Conservation (phyloP, 2,797 vertebrate species). For the Macropodus opercularis region DNA sequence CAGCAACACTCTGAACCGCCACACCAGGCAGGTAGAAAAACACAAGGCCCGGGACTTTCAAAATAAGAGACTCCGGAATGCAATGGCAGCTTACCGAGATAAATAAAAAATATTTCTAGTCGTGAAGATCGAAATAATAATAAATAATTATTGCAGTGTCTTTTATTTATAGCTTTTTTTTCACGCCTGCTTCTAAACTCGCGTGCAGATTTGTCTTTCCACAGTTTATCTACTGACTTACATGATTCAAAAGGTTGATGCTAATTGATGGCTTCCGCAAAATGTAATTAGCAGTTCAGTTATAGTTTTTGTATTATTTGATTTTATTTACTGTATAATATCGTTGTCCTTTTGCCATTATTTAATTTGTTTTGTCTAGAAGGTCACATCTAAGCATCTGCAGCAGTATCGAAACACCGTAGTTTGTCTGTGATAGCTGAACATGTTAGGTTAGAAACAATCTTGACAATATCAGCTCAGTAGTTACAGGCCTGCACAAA, state of each 20-base stretch:
- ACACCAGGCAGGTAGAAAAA: constrained; percentile 3
- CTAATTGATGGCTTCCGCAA: background rate
- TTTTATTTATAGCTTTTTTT: background rate
- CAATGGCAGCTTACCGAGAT: too few species aligned
- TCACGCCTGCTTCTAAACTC: too few species aligned
- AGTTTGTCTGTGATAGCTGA: background rate
- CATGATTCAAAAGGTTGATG: background rate
- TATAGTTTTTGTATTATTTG: background rate
- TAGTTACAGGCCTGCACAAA: background rate
- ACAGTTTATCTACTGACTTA: background rate
- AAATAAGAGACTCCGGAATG: constrained; percentile 55
- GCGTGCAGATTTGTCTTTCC: background rate
- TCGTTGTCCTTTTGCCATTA: background rate
- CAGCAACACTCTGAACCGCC: constrained; percentile 39
- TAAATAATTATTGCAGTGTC: background rate
- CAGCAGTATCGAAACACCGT: background rate
- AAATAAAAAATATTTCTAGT: too few species aligned
- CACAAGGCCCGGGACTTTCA: constrained; percentile 45
- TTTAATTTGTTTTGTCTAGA: background rate
- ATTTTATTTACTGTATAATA: background rate
- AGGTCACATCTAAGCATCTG: background rate
- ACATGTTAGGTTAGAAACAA: background rate
- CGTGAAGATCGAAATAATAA: background rate
- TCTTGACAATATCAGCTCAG: background rate
- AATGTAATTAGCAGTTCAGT: background rate